Base-by-base conservation (phyloP, 1,140 invertebrate genomes). In the Psix sp. region DNA sequence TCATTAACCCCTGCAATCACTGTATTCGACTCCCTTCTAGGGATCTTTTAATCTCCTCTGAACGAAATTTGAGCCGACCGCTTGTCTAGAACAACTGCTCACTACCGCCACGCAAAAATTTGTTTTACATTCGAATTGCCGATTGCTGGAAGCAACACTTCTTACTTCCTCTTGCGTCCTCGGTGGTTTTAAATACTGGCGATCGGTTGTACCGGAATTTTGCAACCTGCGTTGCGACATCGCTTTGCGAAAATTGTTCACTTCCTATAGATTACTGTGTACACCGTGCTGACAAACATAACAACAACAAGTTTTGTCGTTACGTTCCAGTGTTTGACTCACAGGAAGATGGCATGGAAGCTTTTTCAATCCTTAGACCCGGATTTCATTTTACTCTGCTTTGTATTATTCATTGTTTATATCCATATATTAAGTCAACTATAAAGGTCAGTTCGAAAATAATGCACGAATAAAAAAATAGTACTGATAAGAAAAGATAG, bases 1-100 rank as follows among this genome's bases (percentile, higher is more conserved):
- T 65, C 68, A 52, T 65, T 72, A 65, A 72, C 68, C 68, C 59
- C n/a, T n/a, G 21, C 45, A 35, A 59, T 16, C 59, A 51, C 51
- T 35, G 67, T 48, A 26, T 40, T 49, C 11, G 46, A 39, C 48
- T 54, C 54, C 1, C 42, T 31, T 48, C 49, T 42, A 49, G 43
- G 38, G 31, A 51, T 51, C 59, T 72, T 63, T 71, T 56, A 63
- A 62, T 62, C 59, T 40, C 13, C 20, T 40, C 20, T 39, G 49
- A 43, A 63, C 67, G 59, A 63, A 63, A 72, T 57, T 49, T 40
- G 67, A 71, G 49, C 29, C 46, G 36, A 38, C 15, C 46, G 20
- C 15, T 36, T 13, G 52, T 35, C 43, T 52, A 54, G 48, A 62
- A 70, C 40, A 70, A 60, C 29, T 20, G 63, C 20, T 20, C 6